Conservation (phyloP, 2,113 vertebrate species). For the Naja naja region DNA sequence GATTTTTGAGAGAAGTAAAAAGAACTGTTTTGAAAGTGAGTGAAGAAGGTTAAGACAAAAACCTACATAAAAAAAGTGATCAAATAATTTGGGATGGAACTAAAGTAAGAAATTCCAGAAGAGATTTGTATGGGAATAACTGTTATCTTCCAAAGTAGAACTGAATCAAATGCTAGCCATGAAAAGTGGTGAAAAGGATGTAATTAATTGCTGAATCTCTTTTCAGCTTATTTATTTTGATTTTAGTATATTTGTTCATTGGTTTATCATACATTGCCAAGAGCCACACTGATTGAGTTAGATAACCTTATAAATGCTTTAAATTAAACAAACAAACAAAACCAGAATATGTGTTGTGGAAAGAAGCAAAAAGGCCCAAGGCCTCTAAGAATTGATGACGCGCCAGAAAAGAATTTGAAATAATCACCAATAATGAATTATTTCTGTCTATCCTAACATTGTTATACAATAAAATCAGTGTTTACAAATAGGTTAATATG, state of each 20-base stretch:
- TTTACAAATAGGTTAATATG: constrained; percentile 67
- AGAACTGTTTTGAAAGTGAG: not conserved
- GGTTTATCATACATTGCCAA: not conserved
- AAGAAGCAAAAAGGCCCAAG: constrained; percentile 14
- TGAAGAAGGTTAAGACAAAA: not conserved
- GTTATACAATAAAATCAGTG: constrained; percentile 39
- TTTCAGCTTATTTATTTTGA: not conserved
- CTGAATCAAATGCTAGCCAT: not conserved
- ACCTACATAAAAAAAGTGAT: not conserved
- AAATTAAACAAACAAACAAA: not conserved
- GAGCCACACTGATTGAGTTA: not conserved
- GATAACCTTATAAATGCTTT: not conserved
- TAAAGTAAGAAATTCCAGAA: not conserved
- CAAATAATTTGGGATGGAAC: not conserved
- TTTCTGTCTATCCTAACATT: constrained; percentile 49
- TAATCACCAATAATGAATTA: constrained; percentile 51
- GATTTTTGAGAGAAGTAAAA: not conserved
- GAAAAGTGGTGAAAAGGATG: not conserved
- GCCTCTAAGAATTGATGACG: not conserved
- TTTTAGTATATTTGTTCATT: not conserved
- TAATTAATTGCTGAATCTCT: not conserved
- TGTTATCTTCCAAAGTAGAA: not conserved
- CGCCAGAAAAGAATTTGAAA: constrained; percentile 46
- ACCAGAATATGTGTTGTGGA: not conserved
- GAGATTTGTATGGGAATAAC: not conserved